These are phyloP conservation scores for Sisyra terminalis DNA, from an alignment of 2,888 invertebrate species.

Conservation along the genomic window DNA sequence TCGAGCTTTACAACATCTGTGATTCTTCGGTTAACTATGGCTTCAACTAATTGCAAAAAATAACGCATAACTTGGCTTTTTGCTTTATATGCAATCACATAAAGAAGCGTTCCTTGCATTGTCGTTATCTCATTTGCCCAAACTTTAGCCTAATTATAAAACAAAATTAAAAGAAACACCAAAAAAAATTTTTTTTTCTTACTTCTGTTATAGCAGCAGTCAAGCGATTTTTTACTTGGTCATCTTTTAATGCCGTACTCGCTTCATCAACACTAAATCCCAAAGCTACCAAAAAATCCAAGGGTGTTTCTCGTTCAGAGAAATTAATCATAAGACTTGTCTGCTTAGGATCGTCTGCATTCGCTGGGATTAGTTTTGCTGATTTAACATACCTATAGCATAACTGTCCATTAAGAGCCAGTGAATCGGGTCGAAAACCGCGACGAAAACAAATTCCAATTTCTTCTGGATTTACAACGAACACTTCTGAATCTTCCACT, in stretches of 20 bases:
- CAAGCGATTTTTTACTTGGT: constrained; percentile 17
- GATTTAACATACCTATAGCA: constrained; percentile 15
- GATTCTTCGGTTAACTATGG: constrained; percentile 19
- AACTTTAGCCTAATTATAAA: constrained; percentile 16
- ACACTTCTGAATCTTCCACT: background rate
- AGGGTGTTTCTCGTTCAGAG: constrained; percentile 17
- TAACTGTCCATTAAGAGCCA: constrained; percentile 15
- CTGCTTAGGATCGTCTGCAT: constrained; percentile 11
- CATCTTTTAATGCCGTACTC: constrained; percentile 18
- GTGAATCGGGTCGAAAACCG: constrained; percentile 17
- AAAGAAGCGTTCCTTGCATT: constrained; percentile 18
- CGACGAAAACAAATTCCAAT: constrained; percentile 18
- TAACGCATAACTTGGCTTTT: constrained; percentile 19
- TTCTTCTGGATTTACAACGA: constrained; percentile 14
- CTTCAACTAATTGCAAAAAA: constrained; percentile 19
- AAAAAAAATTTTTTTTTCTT: constrained; percentile 6
- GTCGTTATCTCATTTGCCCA: constrained; percentile 18
- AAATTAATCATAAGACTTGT: constrained; percentile 17
- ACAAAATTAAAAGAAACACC: constrained; percentile 6
- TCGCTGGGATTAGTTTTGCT: constrained; percentile 14
- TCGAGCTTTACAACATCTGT: constrained; percentile 19
- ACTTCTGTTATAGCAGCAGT: constrained; percentile 19
- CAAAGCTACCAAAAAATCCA: constrained; percentile 17
- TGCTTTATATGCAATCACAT: constrained; percentile 17
- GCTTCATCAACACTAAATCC: constrained; percentile 20